A percentile compares a stretch with the other conserved stretches of the same genome.
Conservation (phyloP, 2,797 vertebrate species). For the Naso thynnoides region DNA sequence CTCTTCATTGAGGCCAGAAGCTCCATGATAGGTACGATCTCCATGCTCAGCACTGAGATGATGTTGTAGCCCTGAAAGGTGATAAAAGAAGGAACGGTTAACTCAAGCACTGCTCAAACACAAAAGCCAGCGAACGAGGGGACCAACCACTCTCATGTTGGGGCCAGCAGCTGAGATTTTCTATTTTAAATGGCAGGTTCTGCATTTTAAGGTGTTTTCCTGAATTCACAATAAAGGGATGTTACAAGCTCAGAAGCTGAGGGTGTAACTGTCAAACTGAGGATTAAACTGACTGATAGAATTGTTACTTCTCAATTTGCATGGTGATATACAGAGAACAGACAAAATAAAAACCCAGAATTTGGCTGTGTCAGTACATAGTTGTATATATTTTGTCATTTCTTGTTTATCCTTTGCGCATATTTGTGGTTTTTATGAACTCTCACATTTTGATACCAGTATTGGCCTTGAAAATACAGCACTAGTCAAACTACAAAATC, state of each 20-base stretch:
- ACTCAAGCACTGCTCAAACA: neutral
- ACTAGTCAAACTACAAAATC: too few species aligned
- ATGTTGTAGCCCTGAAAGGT: slow-evolving; percentile 92
- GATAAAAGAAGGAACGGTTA: slow-evolving; percentile 6
- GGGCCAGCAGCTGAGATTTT: neutral
- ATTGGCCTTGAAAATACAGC: too few species aligned
- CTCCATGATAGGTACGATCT: slow-evolving; percentile 97
- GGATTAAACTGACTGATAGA: too few species aligned
- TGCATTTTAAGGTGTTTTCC: neutral
- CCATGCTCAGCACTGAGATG: slow-evolving; percentile 93
- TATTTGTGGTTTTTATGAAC: too few species aligned
- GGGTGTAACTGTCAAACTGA: too few species aligned
- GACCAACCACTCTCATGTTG: neutral
- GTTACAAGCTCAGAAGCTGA: neutral
- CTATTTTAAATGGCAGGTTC: neutral
- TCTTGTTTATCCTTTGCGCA: too few species aligned
- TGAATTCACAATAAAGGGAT: neutral
- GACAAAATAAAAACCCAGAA: too few species aligned
- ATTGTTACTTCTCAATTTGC: too few species aligned
- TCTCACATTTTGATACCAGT: too few species aligned
- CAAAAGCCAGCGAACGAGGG: neutral
- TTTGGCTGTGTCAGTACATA: too few species aligned
- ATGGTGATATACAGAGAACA: too few species aligned
- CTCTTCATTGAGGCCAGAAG: slow-evolving; percentile 98
- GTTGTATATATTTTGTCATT: too few species aligned